phyloP scores from a whole-genome alignment of 2,888 invertebrate species.

The Schizotus pectinicornis region DNA sequence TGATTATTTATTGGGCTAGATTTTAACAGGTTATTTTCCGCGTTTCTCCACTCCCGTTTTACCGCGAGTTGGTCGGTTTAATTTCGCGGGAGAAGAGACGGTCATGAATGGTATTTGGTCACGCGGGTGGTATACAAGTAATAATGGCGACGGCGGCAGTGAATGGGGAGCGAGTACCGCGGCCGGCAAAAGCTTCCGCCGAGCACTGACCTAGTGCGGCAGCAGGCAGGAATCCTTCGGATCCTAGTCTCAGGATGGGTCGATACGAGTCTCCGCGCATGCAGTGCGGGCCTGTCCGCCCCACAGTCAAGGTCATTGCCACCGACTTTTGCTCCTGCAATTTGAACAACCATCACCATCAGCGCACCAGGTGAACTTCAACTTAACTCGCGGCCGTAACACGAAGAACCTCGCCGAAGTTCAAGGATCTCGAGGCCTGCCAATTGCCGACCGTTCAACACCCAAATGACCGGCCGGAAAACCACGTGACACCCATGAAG shows the following conservation, averaged over 20 bases:
- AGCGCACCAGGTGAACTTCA: too few relatives aligned
- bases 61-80: too few relatives aligned
- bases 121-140: conserved; percentile 12
- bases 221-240: conserved; percentile 34
- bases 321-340: conserved; percentile 23
- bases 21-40: too few relatives aligned
- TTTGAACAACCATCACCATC: conserved; percentile 6
- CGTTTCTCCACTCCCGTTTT: too few relatives aligned
- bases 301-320: conserved; percentile 39
- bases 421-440: too few relatives aligned
- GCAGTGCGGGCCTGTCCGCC: conserved; percentile 25
- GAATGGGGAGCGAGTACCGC: conserved; percentile 26
- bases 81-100: too few relatives aligned
- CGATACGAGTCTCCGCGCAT: conserved; percentile 37
- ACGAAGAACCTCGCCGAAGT: too few relatives aligned
- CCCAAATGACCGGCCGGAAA: too few relatives aligned
- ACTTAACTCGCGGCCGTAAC: too few relatives aligned
- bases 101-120: conserved; percentile 11
- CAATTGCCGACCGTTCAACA: too few relatives aligned
- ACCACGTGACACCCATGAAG: too few relatives aligned
- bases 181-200: conserved; percentile 37
- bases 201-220: conserved; percentile 43
- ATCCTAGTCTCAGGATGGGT: conserved; percentile 34
- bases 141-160: conserved; percentile 22
- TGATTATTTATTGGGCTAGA: too few relatives aligned